Evolutionary conservation across 2,113 vertebrate genomes (phyloP), one percentile per base, ranked within the genome.

Genomic region (Sakesphorus luctuosus): DNA sequence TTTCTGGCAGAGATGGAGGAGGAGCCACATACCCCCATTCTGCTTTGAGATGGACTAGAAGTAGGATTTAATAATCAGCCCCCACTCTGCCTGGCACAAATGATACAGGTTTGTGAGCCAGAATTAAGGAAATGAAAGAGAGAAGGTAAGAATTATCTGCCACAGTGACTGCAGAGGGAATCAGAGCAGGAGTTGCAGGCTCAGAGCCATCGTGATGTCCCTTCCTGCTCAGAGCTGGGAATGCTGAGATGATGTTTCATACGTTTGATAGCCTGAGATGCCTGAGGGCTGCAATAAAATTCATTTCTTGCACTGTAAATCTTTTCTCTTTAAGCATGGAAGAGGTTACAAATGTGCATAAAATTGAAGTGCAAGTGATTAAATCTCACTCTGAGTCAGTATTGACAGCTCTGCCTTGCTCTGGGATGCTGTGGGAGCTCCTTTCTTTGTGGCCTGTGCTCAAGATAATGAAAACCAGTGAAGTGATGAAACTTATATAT

Each of bases 261-360:
- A 9, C 33, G 6, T 84, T n/a, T 68, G 86, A 84, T 90, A 80
- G 92, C 65, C 40, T 23, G 31, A 81, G 87, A 36, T 95, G 94
- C 90, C 90, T 61, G 79, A 24, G 77, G 88, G 85, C 92, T 78
- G 56, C 78, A 72, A 65, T 84, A 72, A 92, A 92, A 90, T 53
- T 88, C 55, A 53, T 86, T 52, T 63, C 74, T 84, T 81, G 61
- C 76, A 65, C 94, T 84, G 65, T 68, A 93, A 92, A 95, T 89
- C 93, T 93, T 53, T 72, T 79, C 90, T 93, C 61, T 87, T 95
- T 89, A 92, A 78, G 94, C 83, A 43, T 50, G 62, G 88, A 92
- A 95, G 93, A 94, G 76, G 93, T 95, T 92, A 96, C 85, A 96
- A 94, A 93, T 89, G 90, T 92, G 93, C 92, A 86, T 96, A 81